Evolutionary conservation across 2,888 invertebrate species (phyloP), one percentile per base, ranked within the genome.

Genomic region (Drosophila formosana): DNA sequence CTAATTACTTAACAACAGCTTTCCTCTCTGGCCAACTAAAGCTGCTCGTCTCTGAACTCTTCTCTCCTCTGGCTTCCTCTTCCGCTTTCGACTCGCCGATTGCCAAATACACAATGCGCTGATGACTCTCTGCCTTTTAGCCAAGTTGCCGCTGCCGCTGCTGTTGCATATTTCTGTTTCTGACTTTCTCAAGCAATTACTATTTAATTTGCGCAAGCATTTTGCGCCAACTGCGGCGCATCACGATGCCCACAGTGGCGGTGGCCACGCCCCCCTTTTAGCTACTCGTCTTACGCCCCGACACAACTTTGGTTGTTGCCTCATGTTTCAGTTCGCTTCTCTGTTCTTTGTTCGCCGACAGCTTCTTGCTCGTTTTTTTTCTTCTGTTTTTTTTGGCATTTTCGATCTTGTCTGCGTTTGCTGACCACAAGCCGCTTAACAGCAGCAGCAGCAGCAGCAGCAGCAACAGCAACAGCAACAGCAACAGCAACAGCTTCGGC

Each of bases 171-270:
- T 62, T 49, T 49, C 53, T 69, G 67, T 55, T 65, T 47, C 46
- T 65, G 80, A 87, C 69, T 82, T 89, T 84, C 82, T 87, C 89
- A 89, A 87, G 85, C 88, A 82, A 81, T 82, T 84, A 82, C 80
- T 85, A 82, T 82, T 82, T 86, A 88, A 82, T 82, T 82, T 82
- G 89, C 80, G 66, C 77, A n/a, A n/a, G n/a, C n/a, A n/a, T n/a
- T n/a, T n/a, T n/a, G 89, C 80, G 66, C 77, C 75, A 77, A 60
- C 65, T 57, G 55, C 72, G 58, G 51, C 62, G 61, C 60, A 71
- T 76, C 65, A 74, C 74, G 61, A 78, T 63, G 34, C 47, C 45
- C 23, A 23, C 49, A 47, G 56, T 30, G 32, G 30, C 57, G 37
- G 53, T 60, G 26, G 34, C 63, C 76, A 88, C 86, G 80, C 82